Percentiles rank a stretch among this genome's conserved stretches.
These are phyloP conservation scores for Bellardia bayeri DNA, from an alignment of 2,888 invertebrate genomes.

Conservation along the genomic window DNA sequence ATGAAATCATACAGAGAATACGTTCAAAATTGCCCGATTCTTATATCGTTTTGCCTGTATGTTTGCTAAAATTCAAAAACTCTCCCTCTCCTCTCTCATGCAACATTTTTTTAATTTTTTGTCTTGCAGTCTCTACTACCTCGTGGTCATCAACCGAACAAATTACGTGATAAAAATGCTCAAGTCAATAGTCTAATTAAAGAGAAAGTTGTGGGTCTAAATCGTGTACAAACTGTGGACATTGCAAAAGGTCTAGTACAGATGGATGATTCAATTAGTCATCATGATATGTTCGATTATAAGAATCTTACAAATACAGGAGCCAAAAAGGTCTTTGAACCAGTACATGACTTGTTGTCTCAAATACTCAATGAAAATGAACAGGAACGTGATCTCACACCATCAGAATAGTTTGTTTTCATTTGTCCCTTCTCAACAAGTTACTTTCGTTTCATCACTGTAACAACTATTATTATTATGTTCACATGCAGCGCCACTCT, in stretches of 20 bases:
- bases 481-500: conserved; percentile 51
- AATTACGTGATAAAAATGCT: conserved; percentile 90
- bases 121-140: conserved; percentile 92
- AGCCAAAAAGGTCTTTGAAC: conserved; percentile 94
- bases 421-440: neutral
- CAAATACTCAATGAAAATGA: conserved; percentile 92
- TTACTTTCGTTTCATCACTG: conserved; percentile 17
- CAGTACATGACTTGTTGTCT: conserved; percentile 91
- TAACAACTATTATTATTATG: conserved; percentile 17
- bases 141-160: conserved; percentile 93
- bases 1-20: conserved; percentile 90
- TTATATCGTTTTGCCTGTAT: conserved; percentile 94
- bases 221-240: conserved; percentile 90
- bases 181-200: conserved; percentile 90
- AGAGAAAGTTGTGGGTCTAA: conserved; percentile 87
- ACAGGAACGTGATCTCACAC: conserved; percentile 89
- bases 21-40: conserved; percentile 91
- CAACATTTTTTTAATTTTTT: conserved; percentile 52
- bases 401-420: conserved; percentile 86
- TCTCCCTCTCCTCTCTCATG: neutral
- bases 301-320: conserved; percentile 94
- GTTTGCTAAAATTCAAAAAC: conserved; percentile 41
- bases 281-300: conserved; percentile 96
- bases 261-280: conserved; percentile 92
- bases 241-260: conserved; percentile 92